phyloP scores from a whole-genome alignment of 2,888 invertebrate species.

The Ormyrus rosae region DNA sequence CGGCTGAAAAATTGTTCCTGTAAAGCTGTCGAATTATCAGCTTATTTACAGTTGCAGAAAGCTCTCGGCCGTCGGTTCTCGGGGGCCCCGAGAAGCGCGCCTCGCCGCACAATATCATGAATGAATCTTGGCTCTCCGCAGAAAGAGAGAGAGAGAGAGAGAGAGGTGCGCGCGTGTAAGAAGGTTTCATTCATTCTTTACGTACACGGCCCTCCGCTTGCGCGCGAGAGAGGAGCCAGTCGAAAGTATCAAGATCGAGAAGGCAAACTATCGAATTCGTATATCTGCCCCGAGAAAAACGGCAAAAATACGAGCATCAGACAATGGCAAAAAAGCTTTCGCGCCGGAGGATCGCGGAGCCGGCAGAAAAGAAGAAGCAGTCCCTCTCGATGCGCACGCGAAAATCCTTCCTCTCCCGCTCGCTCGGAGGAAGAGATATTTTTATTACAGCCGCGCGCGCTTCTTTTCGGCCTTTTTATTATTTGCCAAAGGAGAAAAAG shows the following conservation, averaged over 20 bases:
- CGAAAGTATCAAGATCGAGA: constrained; percentile 46
- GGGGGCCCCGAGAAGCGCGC: neutral
- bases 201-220: neutral
- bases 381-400: neutral
- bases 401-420: constrained; percentile 8
- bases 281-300: constrained; percentile 49
- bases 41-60: constrained; percentile 39
- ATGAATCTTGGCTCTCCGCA: constrained; percentile 40
- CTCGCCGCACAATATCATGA: constrained; percentile 40
- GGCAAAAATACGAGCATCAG: constrained; percentile 47
- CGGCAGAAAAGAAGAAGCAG: neutral
- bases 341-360: constrained; percentile 5
- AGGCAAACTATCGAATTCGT: constrained; percentile 50
- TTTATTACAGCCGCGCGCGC: constrained; percentile 34
- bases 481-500: constrained; percentile 44
- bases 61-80: neutral
- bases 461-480: neutral
- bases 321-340: constrained; percentile 17
- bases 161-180: neutral
- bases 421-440: constrained; percentile 27
- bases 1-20: constrained; percentile 25
- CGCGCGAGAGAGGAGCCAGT: neutral
- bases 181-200: constrained; percentile 49
- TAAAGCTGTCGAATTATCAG: constrained; percentile 49
- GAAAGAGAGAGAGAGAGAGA: neutral